A percentile compares a stretch with the other conserved stretches of the same genome.
phyloP scores from a whole-genome alignment of 2,113 vertebrate species.

The Edolisoma coerulescens region DNA sequence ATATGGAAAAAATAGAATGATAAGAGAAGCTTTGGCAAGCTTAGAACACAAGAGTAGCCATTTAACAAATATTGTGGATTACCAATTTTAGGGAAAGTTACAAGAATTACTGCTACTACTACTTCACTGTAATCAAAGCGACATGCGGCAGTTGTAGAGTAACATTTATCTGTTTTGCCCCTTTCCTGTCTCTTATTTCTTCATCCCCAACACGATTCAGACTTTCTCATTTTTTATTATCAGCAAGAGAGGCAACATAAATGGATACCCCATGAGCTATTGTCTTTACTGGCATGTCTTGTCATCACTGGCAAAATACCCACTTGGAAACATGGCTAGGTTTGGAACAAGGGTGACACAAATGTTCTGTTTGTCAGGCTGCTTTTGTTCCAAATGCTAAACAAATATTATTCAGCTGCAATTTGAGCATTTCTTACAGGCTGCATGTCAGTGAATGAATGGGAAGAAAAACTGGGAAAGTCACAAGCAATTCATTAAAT shows the following conservation, averaged over 20 bases:
- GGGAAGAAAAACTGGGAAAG: not conserved
- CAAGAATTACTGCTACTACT: not conserved
- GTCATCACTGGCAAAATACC: not conserved
- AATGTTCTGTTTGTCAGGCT: not conserved
- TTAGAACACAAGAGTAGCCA: not conserved
- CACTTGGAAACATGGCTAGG: not conserved
- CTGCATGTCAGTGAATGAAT: not conserved
- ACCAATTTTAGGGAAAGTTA: not conserved
- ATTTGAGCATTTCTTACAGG: not conserved
- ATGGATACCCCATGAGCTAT: not conserved
- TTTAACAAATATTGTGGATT: not conserved
- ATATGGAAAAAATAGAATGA: not conserved
- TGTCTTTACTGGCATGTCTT: not conserved
- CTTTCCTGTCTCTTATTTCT: not conserved
- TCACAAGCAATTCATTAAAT: not conserved
- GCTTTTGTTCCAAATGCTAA: slow-evolving; percentile 38
- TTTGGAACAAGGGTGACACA: not conserved
- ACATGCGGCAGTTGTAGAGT: not conserved
- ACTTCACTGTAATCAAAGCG: not conserved
- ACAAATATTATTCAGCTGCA: slow-evolving; percentile 10
- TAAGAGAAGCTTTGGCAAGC: not conserved
- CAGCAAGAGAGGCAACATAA: not conserved
- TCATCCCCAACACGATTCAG: not conserved
- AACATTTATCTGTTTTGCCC: not conserved
- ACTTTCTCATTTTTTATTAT: not conserved